A percentile compares a stretch with the other conserved stretches of the same genome.
These are phyloP conservation scores for Cettia cetti DNA, from an alignment of 2,113 vertebrate genomes.

Conservation along the genomic window DNA sequence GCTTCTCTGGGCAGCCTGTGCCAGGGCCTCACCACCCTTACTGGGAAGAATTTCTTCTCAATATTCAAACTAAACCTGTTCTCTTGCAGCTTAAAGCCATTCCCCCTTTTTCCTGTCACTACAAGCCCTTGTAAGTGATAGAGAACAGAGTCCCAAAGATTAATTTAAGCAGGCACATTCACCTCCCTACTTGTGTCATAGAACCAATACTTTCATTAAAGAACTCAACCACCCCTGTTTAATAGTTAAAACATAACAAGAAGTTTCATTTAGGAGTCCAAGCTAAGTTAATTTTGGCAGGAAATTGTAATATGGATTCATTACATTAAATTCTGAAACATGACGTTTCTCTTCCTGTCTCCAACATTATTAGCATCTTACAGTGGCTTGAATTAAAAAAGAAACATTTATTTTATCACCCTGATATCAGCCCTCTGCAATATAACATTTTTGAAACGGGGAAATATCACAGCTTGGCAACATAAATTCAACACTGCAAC, in stretches of 20 bases:
- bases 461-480: constrained; percentile 29
- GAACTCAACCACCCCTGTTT: neutral
- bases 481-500: constrained; percentile 47
- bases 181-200: neutral
- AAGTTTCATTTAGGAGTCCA: constrained; percentile 10
- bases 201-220: neutral
- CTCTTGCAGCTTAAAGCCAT: neutral
- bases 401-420: constrained; percentile 52
- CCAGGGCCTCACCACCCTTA: neutral
- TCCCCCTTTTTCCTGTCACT: neutral
- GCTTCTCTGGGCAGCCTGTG: neutral
- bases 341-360: neutral
- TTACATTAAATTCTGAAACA: constrained; percentile 6
- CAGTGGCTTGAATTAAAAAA: constrained; percentile 45
- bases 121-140: neutral
- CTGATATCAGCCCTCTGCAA: constrained; percentile 17
- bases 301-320: neutral
- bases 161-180: neutral
- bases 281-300: neutral
- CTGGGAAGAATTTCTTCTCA: neutral
- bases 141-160: neutral
- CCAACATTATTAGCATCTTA: constrained; percentile 30
- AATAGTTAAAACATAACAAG: neutral
- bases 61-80: neutral
- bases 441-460: constrained; percentile 52